These are phyloP conservation scores for Incurvaria masculella DNA, from an alignment of 2,888 invertebrate genomes.

Conservation along the genomic window DNA sequence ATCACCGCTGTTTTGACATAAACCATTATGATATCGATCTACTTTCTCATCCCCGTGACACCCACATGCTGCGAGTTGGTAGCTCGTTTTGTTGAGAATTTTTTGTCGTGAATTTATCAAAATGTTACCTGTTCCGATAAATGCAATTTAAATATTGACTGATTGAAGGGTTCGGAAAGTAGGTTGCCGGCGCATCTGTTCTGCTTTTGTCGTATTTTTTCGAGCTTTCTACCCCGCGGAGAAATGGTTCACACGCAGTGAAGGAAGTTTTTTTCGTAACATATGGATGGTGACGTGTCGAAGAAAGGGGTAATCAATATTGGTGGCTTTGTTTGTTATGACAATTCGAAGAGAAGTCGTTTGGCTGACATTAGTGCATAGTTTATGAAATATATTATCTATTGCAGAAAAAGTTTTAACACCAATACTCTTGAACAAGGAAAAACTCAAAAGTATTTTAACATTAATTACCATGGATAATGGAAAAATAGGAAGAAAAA, in stretches of 20 bases:
- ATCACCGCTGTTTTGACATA: conserved; percentile 1
- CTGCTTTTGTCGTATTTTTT: conserved; percentile 22
- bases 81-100: not conserved
- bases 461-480: too few species aligned
- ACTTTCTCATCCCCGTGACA: not conserved
- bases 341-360: too few species aligned
- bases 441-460: too few species aligned
- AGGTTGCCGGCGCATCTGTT: conserved; percentile 32
- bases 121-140: conserved; percentile 1
- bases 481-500: too few species aligned
- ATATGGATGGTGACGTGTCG: not conserved
- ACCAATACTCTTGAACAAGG: too few species aligned
- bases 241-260: not conserved
- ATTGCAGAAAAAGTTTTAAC: too few species aligned
- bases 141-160: conserved; percentile 48
- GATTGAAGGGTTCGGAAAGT: conserved; percentile 44
- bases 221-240: not conserved
- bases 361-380: too few species aligned
- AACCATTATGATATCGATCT: not conserved
- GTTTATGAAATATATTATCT: too few species aligned
- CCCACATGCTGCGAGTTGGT: not conserved
- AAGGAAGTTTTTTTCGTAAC: not conserved
- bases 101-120: not conserved
- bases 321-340: not conserved
- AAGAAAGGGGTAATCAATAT: not conserved